Base-by-base conservation (phyloP, 1,140 invertebrate genomes). In the Brachionus plicatilis region DNA sequence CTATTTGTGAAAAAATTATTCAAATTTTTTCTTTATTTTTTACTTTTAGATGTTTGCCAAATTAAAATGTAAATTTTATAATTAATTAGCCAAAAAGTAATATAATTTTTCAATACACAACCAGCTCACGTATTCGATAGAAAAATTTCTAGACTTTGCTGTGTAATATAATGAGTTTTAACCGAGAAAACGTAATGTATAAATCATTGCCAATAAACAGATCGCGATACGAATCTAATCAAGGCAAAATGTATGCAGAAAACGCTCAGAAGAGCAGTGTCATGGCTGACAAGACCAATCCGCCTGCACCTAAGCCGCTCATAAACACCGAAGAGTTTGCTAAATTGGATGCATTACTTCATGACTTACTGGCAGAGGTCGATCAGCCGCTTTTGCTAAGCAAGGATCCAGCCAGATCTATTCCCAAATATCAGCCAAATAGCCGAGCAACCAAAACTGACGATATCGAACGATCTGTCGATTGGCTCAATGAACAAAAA, bases 321-420 rank as follows among this genome's bases (percentile, higher is more conserved):
- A 76, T 76, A 53, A 76, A 76, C 47, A 82, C 53, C 17, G 79
- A 82, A 68, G 79, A 82, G 20, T 82, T 82, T 24, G 79, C 79
- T 7, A 60, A 68, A 47, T 47, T 82, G 33, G 79, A 82, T 47
- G 79, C 79, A 20, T 47, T 82, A 20, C 29, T 82, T 8, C 53
- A 82, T 45, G 79, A 82, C 24, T 29, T 82, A 3, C 27, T 82
- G 41, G 79, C 79, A 27, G 79, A 82, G 60, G 79, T 82, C 41
- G 79, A 82, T 60, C 79, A 82, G 29, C 79, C 79, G 14, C 5
- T 82, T 14, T 76, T 76, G 14, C 43, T 76, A 12, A 76, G n/a
- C 33, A 47, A 76, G 47, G 43, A 75, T 7, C 17, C 68, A 9
- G 43, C 68, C n/a, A 37, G 20, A 12, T n/a, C 43, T 76, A 29